Evolutionary conservation across 1,140 invertebrate species (phyloP).

Genomic region (Micrasema minimum): DNA sequence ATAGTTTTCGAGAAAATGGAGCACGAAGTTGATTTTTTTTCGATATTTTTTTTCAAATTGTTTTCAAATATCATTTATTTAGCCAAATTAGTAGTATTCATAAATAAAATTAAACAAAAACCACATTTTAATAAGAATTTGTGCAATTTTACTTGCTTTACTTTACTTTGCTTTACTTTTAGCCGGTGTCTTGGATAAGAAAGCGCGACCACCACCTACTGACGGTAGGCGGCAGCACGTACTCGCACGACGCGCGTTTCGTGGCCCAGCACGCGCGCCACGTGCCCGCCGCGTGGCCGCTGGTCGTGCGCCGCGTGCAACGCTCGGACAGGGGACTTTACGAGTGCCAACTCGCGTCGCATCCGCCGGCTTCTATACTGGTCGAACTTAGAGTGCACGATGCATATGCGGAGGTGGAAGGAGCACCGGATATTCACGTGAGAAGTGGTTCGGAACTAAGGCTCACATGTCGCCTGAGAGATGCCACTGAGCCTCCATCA

Average conservation of each 20-base stretch:
- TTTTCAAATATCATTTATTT: too few relatives aligned
- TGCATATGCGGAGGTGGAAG: conserved; percentile 78
- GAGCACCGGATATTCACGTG: conserved; percentile 80
- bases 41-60: too few relatives aligned
- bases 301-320: conserved; percentile 78
- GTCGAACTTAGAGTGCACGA: conserved; percentile 80
- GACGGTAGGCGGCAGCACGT: conserved; percentile 78
- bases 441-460: conserved; percentile 78
- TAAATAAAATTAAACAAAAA: too few relatives aligned
- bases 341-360: conserved; percentile 84
- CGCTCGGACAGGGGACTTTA: conserved; percentile 79
- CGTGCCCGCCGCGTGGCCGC: conserved; percentile 76
- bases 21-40: too few relatives aligned
- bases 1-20: too few relatives aligned
- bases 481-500: conserved; percentile 78
- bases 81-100: too few relatives aligned
- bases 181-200: conserved; percentile 77
- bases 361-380: conserved; percentile 82
- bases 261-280: conserved; percentile 75
- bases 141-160: too few relatives aligned
- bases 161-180: too few relatives aligned
- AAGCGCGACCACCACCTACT: conserved; percentile 77
- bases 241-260: conserved; percentile 79
- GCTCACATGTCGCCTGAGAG: conserved; percentile 76
- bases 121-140: too few relatives aligned